Conservation (phyloP, 1,140 invertebrate species). For the Zaprionus kolodkinae region DNA sequence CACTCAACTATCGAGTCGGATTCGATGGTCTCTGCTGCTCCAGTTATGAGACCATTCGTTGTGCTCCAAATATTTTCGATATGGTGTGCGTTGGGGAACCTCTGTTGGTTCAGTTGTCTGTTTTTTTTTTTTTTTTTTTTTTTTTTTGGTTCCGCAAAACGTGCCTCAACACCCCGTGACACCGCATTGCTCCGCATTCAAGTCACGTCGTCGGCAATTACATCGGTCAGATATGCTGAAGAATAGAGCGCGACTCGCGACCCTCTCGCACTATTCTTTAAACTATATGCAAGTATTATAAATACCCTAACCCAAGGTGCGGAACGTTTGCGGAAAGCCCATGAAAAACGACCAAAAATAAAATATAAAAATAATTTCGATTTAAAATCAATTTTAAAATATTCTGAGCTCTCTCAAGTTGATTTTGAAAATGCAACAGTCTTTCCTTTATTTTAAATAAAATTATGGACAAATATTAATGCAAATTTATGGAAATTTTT, state of each 20-base stretch:
- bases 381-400: not conserved
- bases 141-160: slow-evolving; percentile 61
- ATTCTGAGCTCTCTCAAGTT: too few species aligned
- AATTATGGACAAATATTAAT: too few species aligned
- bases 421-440: too few species aligned
- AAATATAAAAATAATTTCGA: not conserved
- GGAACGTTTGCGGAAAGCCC: not conserved
- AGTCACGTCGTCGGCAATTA: slow-evolving; percentile 63
- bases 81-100: not conserved
- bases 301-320: slow-evolving; percentile 14
- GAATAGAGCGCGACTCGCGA: slow-evolving; percentile 46
- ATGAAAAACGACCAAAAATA: not conserved
- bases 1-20: slow-evolving; percentile 55
- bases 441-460: too few species aligned
- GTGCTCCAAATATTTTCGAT: slow-evolving; percentile 61
- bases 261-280: slow-evolving; percentile 36
- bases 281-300: not conserved
- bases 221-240: slow-evolving; percentile 41
- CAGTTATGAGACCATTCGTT: slow-evolving; percentile 70
- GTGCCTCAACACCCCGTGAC: slow-evolving; percentile 34
- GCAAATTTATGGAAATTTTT: too few species aligned
- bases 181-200: slow-evolving; percentile 43
- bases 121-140: too few species aligned
- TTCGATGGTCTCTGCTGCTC: slow-evolving; percentile 27
- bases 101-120: slow-evolving; percentile 21